phyloP scores from a whole-genome alignment of 2,113 vertebrate genomes.

The Dicerorhinus sumatrensis region DNA sequence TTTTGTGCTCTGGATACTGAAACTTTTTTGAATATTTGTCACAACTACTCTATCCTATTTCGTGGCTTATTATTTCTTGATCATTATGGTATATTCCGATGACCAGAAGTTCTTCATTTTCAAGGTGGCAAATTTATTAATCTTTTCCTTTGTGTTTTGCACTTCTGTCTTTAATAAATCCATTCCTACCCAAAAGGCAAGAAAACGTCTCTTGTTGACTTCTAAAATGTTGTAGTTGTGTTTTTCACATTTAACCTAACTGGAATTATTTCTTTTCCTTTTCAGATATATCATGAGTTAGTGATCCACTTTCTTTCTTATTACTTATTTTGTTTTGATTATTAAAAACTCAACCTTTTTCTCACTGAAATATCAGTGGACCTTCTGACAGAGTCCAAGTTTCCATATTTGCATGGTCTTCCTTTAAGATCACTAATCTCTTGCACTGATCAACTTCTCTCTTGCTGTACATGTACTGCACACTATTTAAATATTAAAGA shows the following conservation, averaged over 20 bases:
- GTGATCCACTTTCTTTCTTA: neutral
- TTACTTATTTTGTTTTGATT: neutral
- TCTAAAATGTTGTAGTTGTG: neutral
- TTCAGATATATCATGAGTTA: too few species aligned
- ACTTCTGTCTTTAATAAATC: neutral
- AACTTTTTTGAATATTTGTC: neutral
- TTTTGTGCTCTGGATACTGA: neutral
- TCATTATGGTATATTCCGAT: too few species aligned
- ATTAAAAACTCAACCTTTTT: neutral
- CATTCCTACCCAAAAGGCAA: neutral
- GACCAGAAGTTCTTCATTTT: neutral
- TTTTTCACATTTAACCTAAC: neutral
- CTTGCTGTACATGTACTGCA: too few species aligned
- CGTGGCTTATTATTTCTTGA: neutral
- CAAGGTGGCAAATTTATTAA: neutral
- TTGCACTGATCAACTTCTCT: neutral
- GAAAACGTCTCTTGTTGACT: neutral
- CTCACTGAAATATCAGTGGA: neutral
- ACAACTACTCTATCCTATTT: neutral
- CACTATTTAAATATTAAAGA: neutral
- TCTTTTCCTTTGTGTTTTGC: neutral
- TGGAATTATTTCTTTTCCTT: neutral
- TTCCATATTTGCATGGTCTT: neutral
- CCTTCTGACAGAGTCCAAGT: neutral
- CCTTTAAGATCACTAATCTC: neutral